phyloP scores from a whole-genome alignment of 2,797 vertebrate genomes.

The Eptatretus atami region DNA sequence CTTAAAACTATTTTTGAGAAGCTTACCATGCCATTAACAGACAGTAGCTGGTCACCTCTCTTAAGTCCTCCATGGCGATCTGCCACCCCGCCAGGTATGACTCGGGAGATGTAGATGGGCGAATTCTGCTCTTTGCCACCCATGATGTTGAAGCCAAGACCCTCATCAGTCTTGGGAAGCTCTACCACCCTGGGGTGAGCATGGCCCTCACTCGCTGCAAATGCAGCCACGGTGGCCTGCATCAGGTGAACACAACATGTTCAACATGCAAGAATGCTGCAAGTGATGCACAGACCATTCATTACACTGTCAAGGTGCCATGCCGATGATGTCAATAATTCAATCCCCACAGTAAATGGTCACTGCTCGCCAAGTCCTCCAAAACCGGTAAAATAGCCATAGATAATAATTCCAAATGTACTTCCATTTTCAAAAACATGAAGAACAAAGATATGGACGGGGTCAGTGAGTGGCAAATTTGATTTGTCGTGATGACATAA shows the following conservation, averaged over 20 bases:
- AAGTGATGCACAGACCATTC: background rate
- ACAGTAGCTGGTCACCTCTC: slow-evolving; percentile 53
- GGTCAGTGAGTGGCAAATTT: no score
- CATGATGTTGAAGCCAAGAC: slow-evolving; percentile 72
- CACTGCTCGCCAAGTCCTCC: no score
- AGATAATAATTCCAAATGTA: no score
- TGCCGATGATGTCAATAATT: no score
- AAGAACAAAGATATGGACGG: no score
- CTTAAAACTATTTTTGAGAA: background rate
- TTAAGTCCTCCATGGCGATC: slow-evolving; percentile 66
- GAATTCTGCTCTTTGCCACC: slow-evolving; percentile 75
- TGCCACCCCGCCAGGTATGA: slow-evolving; percentile 54
- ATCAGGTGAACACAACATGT: background rate
- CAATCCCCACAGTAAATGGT: no score
- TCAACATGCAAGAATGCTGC: background rate
- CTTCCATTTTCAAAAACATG: no score
- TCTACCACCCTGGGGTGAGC: slow-evolving; percentile 60
- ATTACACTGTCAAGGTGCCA: no score
- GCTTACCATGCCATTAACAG: slow-evolving; percentile 64
- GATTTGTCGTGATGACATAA: no score
- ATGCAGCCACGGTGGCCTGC: slow-evolving; percentile 56
- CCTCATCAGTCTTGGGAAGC: slow-evolving; percentile 61
- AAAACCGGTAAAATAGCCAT: no score
- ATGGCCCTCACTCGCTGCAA: slow-evolving; percentile 57
- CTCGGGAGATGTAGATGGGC: slow-evolving; percentile 61